These are phyloP conservation scores for Antitype chi DNA, from an alignment of 2,888 invertebrate species.

Conservation along the genomic window DNA sequence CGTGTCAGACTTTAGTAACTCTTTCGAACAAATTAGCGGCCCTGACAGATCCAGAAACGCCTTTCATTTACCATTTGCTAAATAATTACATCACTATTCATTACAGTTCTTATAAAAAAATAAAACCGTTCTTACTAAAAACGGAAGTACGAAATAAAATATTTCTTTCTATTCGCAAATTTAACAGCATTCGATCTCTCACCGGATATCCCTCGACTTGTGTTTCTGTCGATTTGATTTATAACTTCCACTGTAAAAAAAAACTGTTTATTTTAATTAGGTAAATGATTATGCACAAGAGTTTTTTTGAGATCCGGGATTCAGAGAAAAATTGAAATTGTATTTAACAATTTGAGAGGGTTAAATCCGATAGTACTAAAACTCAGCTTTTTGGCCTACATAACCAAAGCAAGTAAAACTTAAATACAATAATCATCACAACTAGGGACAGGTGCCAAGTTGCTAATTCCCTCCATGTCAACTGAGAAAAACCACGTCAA, in stretches of 20 bases:
- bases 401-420: neutral
- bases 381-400: neutral
- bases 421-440: neutral
- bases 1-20: no score
- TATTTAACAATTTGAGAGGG: neutral
- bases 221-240: conserved; percentile 53
- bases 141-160: neutral
- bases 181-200: conserved; percentile 6
- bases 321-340: conserved; percentile 1
- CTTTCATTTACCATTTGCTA: conserved; percentile 3
- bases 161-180: conserved; percentile 17
- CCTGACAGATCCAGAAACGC: neutral
- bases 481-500: neutral
- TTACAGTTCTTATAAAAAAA: neutral
- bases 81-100: conserved; percentile 5
- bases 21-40: no score
- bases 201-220: conserved; percentile 53
- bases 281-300: conserved; percentile 32
- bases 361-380: neutral
- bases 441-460: neutral
- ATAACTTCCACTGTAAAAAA: conserved; percentile 46
- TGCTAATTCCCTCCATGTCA: neutral
- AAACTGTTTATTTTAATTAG: conserved; percentile 54
- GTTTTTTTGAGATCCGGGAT: conserved; percentile 31
- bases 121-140: conserved; percentile 8